Evolutionary conservation across 2,113 vertebrate species (phyloP).

Genomic region (Gallinago undulata): DNA sequence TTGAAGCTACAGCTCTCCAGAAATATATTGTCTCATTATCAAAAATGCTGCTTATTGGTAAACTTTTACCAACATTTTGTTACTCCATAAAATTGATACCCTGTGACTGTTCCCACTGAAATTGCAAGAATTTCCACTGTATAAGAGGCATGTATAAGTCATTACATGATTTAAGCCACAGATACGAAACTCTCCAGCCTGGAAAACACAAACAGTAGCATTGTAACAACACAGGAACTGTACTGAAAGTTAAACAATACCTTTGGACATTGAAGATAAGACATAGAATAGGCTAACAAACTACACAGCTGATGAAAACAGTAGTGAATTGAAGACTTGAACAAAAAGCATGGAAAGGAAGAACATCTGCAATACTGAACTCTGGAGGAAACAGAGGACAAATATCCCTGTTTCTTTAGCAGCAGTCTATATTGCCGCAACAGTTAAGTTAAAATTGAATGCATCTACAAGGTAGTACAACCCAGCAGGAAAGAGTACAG

Average conservation of each 20-base stretch:
- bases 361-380: constrained; percentile 59
- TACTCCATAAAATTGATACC: neutral
- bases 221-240: constrained; percentile 60
- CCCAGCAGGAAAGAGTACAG: neutral
- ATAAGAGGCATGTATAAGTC: constrained; percentile 39
- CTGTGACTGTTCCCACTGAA: neutral
- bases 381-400: constrained; percentile 36
- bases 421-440: neutral
- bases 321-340: constrained; percentile 41
- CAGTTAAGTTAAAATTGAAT: constrained; percentile 1
- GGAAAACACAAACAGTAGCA: constrained; percentile 42
- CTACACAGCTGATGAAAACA: constrained; percentile 58
- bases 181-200: constrained; percentile 7
- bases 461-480: neutral
- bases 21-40: neutral
- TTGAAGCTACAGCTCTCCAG: neutral
- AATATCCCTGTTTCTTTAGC: constrained; percentile 49
- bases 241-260: constrained; percentile 57
- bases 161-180: constrained; percentile 40
- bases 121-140: neutral
- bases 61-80: constrained; percentile 1
- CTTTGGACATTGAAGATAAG: constrained; percentile 57
- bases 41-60: neutral
- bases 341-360: constrained; percentile 56
- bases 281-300: constrained; percentile 53